Base-by-base conservation (phyloP, 2,888 invertebrate genomes). In the Oxytorus armatus region DNA sequence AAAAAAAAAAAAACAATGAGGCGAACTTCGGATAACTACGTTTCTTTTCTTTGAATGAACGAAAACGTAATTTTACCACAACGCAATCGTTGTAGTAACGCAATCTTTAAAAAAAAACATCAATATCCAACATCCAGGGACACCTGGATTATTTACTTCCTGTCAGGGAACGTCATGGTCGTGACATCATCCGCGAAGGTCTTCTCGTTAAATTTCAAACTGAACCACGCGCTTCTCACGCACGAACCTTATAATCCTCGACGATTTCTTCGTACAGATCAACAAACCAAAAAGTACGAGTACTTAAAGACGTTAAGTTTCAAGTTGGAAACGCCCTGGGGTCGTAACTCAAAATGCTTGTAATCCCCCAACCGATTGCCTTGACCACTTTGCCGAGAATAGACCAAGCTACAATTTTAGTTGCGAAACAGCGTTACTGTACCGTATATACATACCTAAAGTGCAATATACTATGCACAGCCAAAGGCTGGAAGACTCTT, bases 331-430 rank as follows among this genome's bases (percentile, higher is more conserved):
- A 79, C 69, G 68, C 66, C 63, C 61, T 42, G 44, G 1, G 51
- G 61, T 59, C 57, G 77, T 69, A 70, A 75, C 70, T 77, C 66
- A 63, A 81, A 83, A 79, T 72, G 66, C 63, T 49, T 36, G 63
- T 68, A 75, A 79, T 66, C 53, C 74, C 65, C 57, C n/a, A n/a
- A 59, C 61, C 36, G 39, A 57, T 83, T 65, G 80, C 84, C 84
- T 84, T 84, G 84, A 84, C 82, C 81, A 81, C 76, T 65, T 81
- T 70, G 79, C 84, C 78, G 55, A 83, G 84, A 84, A 84, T 84
- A 84, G 84, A 83, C 47, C 77, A 77, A 77, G 66, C n/a, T n/a
- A 65, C 36, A 53, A 16, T 51, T 72, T 72, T 25, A 44, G 29
- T 68, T 80, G 74, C 73, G 82, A 77, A 81, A 84, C 33, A n/a